Evolutionary conservation across 2,797 vertebrate species (phyloP), one percentile per base, ranked within the genome.

Genomic region (Helostoma temminkii): DNA sequence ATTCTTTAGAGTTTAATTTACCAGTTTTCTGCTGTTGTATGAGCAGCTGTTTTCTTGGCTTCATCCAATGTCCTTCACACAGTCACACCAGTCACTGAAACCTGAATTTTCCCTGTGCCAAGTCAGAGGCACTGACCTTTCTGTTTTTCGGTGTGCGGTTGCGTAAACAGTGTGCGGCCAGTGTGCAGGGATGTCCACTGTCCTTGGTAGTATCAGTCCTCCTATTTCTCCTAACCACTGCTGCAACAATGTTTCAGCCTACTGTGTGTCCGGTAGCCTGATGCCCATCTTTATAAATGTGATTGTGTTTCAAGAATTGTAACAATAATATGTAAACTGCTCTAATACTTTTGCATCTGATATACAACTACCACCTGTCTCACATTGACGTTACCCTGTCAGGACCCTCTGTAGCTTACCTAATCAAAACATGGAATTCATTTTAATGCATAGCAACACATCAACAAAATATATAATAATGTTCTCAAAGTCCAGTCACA

Each of bases 401-500:
- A 37, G n/a, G 24, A 42, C 2, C 0, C 10, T 15, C 7, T 36
- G n/a, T 8, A 30, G 4, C 30, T 52, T 5, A 42, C 18, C 12
- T 32, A 25, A 42, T 48, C 8, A 26, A 24, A 34, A 25, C 9
- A 15, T 45, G n/a, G 10, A 24, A 37, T 50, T 55, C 41, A 46
- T 43, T 24, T 24, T 5, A 66, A 22, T 50, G 16, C 24, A 26
- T 42, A 18, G 24, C n/a, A 37, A 54, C 11, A 1, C 18, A 26
- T 43, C 8, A 57, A 26, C 26, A n/a, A 32, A 43, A 24, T 26
- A 39, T 50, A 14, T 5, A n/a, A n/a, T n/a, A n/a, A 4, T 21
- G 3, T 11, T 4, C 10, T 62, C 41, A 34, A 55, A 26, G 53
- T 28, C 34, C 43, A 53, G 55, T 47, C 47, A 65, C 53, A 58